These are phyloP conservation scores for Setipinna tenuifilis DNA, from an alignment of 2,797 vertebrate species.

Conservation along the genomic window DNA sequence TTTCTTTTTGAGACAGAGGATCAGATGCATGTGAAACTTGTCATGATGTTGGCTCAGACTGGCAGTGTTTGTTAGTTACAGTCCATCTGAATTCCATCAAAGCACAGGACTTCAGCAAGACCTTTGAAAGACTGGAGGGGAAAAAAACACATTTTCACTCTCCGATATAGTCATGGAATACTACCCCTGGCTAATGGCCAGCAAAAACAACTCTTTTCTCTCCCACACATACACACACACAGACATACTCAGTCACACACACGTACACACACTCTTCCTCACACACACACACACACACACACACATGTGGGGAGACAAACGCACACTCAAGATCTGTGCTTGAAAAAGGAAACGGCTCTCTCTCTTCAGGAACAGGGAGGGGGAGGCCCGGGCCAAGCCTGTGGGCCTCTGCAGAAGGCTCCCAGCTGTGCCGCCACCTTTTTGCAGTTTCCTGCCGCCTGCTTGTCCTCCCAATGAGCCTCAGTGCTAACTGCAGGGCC, in stretches of 20 bases:
- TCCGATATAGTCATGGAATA: slow-evolving; percentile 13
- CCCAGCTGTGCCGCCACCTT: slow-evolving; percentile 27
- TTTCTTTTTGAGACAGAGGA: background rate
- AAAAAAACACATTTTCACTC: background rate
- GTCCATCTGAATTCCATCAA: background rate
- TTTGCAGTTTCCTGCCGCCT: slow-evolving; percentile 19
- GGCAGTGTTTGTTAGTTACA: background rate
- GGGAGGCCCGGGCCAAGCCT: background rate
- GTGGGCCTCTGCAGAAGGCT: slow-evolving; percentile 12
- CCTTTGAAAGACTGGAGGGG: background rate
- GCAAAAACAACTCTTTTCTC: slow-evolving; percentile 2
- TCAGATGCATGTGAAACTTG: background rate
- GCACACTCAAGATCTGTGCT: background rate
- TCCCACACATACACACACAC: background rate
- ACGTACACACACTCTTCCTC: background rate
- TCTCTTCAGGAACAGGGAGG: background rate
- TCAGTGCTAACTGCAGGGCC: slow-evolving; percentile 8
- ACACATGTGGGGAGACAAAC: background rate
- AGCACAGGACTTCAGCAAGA: background rate
- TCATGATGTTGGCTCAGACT: background rate
- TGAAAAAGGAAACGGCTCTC: background rate
- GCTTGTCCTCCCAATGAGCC: background rate
- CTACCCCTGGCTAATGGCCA: slow-evolving; percentile 24
- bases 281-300: too few species aligned
- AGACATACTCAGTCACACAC: background rate